Evolutionary conservation across 2,888 invertebrate genomes (phyloP).

Genomic region (Troides helena): DNA sequence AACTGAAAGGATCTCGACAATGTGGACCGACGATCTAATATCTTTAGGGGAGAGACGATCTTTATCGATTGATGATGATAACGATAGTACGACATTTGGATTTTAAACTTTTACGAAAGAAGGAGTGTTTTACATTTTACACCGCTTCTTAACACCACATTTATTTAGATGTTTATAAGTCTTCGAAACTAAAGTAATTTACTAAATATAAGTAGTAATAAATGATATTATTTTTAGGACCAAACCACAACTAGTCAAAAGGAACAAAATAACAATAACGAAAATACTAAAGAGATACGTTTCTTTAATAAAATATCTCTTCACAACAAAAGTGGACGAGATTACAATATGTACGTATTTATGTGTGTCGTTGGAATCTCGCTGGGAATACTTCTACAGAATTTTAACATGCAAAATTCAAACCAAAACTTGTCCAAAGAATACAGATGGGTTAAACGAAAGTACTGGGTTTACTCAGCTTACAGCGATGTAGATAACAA

Average conservation of each 20-base stretch:
- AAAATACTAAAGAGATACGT: conserved; percentile 8
- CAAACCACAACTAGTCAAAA: conserved; percentile 5
- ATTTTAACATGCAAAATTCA: conserved; percentile 32
- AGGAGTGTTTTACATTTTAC: too few relatives aligned
- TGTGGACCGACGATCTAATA: too few relatives aligned
- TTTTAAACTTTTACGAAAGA: too few relatives aligned
- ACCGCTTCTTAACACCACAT: too few relatives aligned
- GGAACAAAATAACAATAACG: conserved; percentile 10
- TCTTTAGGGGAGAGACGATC: too few relatives aligned
- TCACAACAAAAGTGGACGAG: conserved; percentile 40
- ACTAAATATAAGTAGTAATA: not conserved
- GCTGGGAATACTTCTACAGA: conserved; percentile 38
- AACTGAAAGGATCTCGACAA: too few relatives aligned
- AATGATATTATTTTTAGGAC: conserved; percentile 30
- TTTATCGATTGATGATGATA: too few relatives aligned
- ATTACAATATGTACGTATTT: conserved; percentile 53
- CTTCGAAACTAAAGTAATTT: too few relatives aligned
- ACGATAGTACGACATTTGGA: too few relatives aligned
- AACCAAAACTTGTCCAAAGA: conserved; percentile 34
- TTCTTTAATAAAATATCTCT: conserved; percentile 16
- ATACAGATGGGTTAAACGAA: conserved; percentile 37
- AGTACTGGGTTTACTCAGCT: conserved; percentile 82
- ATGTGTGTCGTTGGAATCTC: conserved; percentile 61
- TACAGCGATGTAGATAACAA: conserved; percentile 75
- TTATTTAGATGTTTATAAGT: too few relatives aligned